Evolutionary conservation across 2,113 vertebrate genomes (phyloP).

Genomic region (Platycercus adscitus): DNA sequence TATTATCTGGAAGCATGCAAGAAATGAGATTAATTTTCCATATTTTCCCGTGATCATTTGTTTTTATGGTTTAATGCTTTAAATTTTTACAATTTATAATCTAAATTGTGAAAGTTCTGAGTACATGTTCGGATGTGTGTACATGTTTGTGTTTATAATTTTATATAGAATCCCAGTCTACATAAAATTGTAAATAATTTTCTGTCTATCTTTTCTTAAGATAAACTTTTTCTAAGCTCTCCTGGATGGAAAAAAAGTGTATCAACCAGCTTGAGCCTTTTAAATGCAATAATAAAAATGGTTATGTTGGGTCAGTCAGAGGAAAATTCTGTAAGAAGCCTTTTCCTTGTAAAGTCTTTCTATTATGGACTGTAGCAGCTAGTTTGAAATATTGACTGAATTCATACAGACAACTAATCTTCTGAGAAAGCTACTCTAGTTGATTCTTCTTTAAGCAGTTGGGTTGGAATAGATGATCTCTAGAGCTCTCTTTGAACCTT

Average conservation of each 20-base stretch:
- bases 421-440: neutral
- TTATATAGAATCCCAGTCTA: neutral
- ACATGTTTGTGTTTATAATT: neutral
- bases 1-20: neutral
- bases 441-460: neutral
- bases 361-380: neutral
- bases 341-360: neutral
- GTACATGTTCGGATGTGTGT: fast-evolving
- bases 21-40: neutral
- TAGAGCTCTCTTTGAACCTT: neutral
- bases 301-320: neutral
- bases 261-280: neutral
- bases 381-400: neutral
- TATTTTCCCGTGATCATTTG: neutral
- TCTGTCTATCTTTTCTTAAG: neutral
- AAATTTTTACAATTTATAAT: neutral
- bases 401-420: neutral
- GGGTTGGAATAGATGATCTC: neutral
- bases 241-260: neutral
- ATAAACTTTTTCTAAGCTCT: neutral
- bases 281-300: neutral
- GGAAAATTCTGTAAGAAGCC: neutral
- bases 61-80: neutral
- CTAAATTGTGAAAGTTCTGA: neutral
- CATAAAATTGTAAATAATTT: neutral